Evolutionary conservation across 2,113 vertebrate species (phyloP), one percentile per base, ranked within the genome.

Genomic region (Numida meleagris): DNA sequence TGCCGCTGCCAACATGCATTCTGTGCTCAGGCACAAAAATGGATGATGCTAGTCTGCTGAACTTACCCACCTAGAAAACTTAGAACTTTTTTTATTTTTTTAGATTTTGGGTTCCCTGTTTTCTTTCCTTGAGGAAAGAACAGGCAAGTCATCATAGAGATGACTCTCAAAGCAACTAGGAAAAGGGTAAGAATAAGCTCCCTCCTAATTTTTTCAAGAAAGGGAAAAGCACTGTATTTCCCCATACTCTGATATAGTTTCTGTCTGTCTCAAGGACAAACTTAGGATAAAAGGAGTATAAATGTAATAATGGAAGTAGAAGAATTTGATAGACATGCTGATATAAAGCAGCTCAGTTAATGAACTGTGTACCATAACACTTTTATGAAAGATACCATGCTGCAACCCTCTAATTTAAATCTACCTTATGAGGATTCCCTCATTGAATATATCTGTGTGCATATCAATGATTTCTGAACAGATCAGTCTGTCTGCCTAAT

Each of bases 221-320:
- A 3, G 1, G 24, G 17, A n/a, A 53, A 59, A n/a, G 29, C 19
- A 24, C 5, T 33, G 7, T 0, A 0, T 63, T 85, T 86, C 31
- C 68, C 36, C 42, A 40, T 48, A 38, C 2, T 72, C 7, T 34
- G 33, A 58, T 59, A 72, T 86, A 67, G 4, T 17, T 50, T 10
- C 42, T 42, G n/a, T 73, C 62, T 79, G 33, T 70, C 62, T 79
- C 53, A 43, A 31, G 82, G 58, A 51, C 7, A 50, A 11, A 11
- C 34, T 36, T 82, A 13, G 29, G 11, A 34, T 55, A 50, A 75
- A 62, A 18, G 1, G 1, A 76, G 9, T 42, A 43, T 17, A 91
- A 53, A 53, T 14, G 31, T 3, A 3, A 4, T n/a, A 5, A 59
- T 14, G 43, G 23, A 36, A 66, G 9, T 74, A 55, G 21, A 86